A percentile compares a stretch with the other conserved stretches of the same genome.
Evolutionary conservation across 2,797 vertebrate species (phyloP).

Genomic region (Sebastes aleutianus): DNA sequence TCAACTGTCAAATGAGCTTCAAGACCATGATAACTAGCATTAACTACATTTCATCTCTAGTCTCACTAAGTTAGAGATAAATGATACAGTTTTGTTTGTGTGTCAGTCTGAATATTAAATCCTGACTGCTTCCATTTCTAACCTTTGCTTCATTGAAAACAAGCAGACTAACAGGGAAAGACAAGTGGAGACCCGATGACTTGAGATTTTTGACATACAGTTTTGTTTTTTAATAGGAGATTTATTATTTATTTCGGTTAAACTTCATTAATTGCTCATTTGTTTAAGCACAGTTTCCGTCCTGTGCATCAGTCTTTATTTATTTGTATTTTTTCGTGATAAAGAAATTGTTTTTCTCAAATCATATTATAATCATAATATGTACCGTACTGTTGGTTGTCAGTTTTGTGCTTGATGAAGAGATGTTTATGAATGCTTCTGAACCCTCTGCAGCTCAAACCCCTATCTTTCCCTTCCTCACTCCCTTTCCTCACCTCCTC

Average conservation of each 20-base stretch:
- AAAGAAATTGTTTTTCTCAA: not conserved
- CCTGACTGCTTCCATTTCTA: not conserved
- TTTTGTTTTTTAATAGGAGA: not conserved
- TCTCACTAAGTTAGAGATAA: not conserved
- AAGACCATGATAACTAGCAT: not conserved
- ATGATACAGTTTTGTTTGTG: not conserved
- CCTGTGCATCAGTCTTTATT: conserved; percentile 14
- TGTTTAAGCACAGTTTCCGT: conserved; percentile 8
- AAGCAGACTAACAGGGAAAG: conserved; percentile 40
- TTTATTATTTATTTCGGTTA: not conserved
- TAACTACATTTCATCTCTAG: not conserved
- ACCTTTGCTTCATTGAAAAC: conserved; percentile 9
- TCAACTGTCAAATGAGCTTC: not conserved
- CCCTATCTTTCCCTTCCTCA: conserved; percentile 35
- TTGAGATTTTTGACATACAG: conserved; percentile 24
- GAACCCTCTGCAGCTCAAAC: conserved; percentile 73
- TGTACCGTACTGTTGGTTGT: conserved; percentile 3
- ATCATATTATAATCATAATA: conserved; percentile 19
- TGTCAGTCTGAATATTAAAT: not conserved
- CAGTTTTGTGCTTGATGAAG: conserved; percentile 42
- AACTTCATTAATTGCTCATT: not conserved
- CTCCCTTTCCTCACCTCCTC: conserved; percentile 8
- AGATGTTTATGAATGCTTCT: conserved; percentile 49
- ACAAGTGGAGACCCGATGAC: conserved; percentile 47
- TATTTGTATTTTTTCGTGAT: not conserved